Percentiles rank a stretch among this genome's conserved stretches.
These are phyloP conservation scores for Platycercus adscitus DNA, from an alignment of 2,113 vertebrate genomes.

Conservation along the genomic window DNA sequence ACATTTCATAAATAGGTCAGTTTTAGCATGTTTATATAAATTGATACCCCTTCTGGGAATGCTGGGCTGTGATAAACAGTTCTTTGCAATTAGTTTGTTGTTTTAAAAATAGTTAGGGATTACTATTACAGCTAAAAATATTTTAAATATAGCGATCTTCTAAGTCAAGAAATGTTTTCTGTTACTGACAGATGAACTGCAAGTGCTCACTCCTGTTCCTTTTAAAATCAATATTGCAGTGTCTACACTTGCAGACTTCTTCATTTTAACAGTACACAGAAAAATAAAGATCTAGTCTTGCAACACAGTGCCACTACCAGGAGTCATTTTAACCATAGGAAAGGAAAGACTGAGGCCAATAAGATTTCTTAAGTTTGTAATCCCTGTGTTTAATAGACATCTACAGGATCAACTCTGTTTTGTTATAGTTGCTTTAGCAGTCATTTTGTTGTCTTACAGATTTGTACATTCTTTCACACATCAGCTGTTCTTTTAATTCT, in stretches of 20 bases:
- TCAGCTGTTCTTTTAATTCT: background rate
- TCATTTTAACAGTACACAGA: background rate
- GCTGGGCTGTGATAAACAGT: constrained; percentile 10
- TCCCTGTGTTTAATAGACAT: background rate
- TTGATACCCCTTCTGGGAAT: constrained; percentile 19
- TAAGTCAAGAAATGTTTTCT: background rate
- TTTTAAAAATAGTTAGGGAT: background rate
- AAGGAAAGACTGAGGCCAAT: background rate
- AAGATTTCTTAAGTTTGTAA: background rate
- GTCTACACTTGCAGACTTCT: background rate
- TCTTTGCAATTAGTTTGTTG: constrained; percentile 28
- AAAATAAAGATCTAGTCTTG: background rate
- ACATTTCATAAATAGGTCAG: constrained; percentile 46
- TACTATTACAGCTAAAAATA: constrained; percentile 37
- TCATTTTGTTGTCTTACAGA: background rate
- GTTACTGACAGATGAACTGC: background rate
- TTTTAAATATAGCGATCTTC: background rate
- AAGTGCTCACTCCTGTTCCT: background rate
- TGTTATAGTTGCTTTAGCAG: background rate
- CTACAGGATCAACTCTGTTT: background rate
- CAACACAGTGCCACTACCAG: background rate
- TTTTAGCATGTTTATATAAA: constrained; percentile 52
- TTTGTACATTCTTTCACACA: background rate
- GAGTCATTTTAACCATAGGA: background rate
- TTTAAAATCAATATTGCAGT: background rate